A percentile compares a stretch with the other conserved stretches of the same genome.
Conservation (phyloP, 2,888 invertebrate species). For the Drosophila fulvimacula region DNA sequence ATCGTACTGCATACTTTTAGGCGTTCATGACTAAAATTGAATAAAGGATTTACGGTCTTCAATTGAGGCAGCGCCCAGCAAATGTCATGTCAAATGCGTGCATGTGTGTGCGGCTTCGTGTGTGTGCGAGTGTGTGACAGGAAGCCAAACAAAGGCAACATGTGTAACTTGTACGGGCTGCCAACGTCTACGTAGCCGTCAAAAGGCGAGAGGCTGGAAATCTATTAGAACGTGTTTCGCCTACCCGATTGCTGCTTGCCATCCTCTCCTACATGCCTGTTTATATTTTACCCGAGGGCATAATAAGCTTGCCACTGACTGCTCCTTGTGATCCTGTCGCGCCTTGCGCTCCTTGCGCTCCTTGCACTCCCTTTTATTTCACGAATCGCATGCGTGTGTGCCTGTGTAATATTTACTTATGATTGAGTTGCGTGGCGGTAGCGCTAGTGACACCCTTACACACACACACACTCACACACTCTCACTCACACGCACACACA, state of each 20-base stretch:
- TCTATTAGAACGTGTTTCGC: constrained; percentile 80
- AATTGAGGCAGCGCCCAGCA: constrained; percentile 59
- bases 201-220: constrained; percentile 79
- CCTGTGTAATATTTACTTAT: constrained; percentile 77
- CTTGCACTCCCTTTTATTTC: constrained; percentile 35
- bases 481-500: constrained; percentile 9
- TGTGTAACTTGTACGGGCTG: constrained; percentile 75
- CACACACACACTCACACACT: constrained; percentile 14
- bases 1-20: constrained; percentile 70
- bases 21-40: constrained; percentile 75
- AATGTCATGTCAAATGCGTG: constrained; percentile 69
- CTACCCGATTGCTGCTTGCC: constrained; percentile 60
- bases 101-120: constrained; percentile 19
- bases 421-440: constrained; percentile 76
- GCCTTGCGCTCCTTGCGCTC: constrained; percentile 18
- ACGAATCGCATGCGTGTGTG: constrained; percentile 53
- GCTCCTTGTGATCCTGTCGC: constrained; percentile 29
- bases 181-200: constrained; percentile 39
- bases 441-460: constrained; percentile 55
- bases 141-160: constrained; percentile 83
- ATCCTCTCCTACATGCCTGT: constrained; percentile 38
- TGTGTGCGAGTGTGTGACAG: constrained; percentile 60
- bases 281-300: constrained; percentile 83
- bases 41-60: constrained; percentile 82
- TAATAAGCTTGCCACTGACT: constrained; percentile 80